A percentile compares a stretch with the other conserved stretches of the same genome.
phyloP scores from a whole-genome alignment of 2,797 vertebrate species.

The Borostomias antarcticus region DNA sequence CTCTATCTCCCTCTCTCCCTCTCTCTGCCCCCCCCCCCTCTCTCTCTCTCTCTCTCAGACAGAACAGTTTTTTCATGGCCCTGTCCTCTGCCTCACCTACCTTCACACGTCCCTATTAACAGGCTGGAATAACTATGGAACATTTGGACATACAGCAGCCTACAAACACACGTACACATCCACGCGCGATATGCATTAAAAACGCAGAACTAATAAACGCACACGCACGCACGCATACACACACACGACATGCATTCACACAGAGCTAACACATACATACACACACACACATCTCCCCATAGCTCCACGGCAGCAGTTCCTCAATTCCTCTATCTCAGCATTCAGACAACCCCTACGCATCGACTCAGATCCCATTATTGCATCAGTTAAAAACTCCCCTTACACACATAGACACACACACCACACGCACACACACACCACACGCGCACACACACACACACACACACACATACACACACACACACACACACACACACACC shows the following conservation, averaged over 20 bases:
- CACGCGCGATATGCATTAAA: background rate
- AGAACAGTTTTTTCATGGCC: background rate
- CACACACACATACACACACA: background rate
- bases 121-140: background rate
- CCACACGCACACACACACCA: no score
- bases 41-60: background rate
- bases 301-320: background rate
- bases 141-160: background rate
- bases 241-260: background rate
- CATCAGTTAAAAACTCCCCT: slow-evolving; percentile 7
- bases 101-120: background rate
- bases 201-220: background rate
- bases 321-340: slow-evolving; percentile 12
- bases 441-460: background rate
- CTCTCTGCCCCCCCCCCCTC: slow-evolving; percentile 10
- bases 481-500: background rate
- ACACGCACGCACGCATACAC: background rate
- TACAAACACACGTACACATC: background rate
- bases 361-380: background rate
- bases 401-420: background rate
- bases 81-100: no score
- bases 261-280: background rate
- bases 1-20: background rate
- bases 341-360: background rate
- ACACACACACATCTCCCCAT: background rate